A percentile compares a stretch with the other conserved stretches of the same genome.
Evolutionary conservation across 2,113 vertebrate genomes (phyloP).

Genomic region (Fukomys damarensis): DNA sequence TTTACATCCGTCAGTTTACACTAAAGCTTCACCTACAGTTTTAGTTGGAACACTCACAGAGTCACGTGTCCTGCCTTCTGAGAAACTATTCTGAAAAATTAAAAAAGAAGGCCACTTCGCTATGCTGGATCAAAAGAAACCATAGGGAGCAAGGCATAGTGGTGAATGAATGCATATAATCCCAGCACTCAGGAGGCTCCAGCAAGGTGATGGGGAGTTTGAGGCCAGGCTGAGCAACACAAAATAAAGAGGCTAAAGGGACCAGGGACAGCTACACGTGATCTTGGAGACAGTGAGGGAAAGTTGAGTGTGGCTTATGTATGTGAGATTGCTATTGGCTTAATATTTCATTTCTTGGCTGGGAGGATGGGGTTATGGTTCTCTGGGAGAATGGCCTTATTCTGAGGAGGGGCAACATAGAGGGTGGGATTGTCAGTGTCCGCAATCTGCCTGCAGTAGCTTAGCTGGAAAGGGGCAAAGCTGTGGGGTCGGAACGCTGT

Average conservation of each 20-base stretch:
- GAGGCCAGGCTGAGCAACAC: not conserved
- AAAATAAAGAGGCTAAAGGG: not conserved
- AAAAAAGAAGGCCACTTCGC: not conserved
- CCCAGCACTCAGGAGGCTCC: not conserved
- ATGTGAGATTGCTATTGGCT: not conserved
- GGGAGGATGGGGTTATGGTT: fast-evolving
- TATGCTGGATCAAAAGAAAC: not conserved
- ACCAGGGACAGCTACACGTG: fast-evolving
- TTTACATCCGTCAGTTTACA: not conserved
- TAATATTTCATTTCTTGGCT: not conserved
- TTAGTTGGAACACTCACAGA: not conserved
- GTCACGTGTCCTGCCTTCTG: not conserved
- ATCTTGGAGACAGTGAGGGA: not conserved
- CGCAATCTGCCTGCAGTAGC: not conserved
- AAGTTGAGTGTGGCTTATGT: not conserved
- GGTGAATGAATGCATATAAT: not conserved
- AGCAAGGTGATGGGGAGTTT: not conserved
- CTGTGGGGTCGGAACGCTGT: not conserved
- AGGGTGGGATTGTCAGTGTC: not conserved
- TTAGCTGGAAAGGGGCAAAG: not conserved
- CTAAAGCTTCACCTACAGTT: not conserved
- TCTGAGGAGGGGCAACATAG: not conserved
- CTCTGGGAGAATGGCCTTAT: not conserved
- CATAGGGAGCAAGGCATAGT: not conserved
- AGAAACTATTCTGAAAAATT: not conserved